These are phyloP conservation scores for Musca vetustissima DNA, from an alignment of 1,140 invertebrate genomes.

Conservation along the genomic window DNA sequence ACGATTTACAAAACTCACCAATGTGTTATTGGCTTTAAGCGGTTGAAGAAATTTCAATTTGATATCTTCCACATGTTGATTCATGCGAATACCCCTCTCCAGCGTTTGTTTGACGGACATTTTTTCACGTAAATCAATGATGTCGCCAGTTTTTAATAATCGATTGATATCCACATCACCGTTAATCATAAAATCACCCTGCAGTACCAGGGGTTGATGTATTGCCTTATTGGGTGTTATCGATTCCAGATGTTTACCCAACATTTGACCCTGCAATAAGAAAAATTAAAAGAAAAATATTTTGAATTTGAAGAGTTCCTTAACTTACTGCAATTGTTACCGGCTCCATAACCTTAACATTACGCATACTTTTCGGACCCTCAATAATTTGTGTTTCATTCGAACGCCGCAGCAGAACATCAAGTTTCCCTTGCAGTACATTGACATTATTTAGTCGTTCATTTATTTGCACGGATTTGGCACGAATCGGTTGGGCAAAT, in stretches of 20 bases:
- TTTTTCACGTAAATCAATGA: conserved; percentile 33
- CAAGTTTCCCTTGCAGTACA: conserved; percentile 51
- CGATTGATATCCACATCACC: conserved; percentile 52
- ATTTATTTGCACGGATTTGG: conserved; percentile 49
- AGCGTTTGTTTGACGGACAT: conserved; percentile 26
- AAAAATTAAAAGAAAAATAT: no score
- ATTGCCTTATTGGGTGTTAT: conserved; percentile 55
- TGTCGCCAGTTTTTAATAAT: conserved; percentile 42
- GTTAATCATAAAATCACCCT: conserved; percentile 53
- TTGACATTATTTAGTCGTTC: conserved; percentile 55
- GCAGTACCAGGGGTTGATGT: conserved; percentile 41
- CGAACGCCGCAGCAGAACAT: conserved; percentile 52
- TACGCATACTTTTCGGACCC: conserved; percentile 53
- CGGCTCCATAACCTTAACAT: conserved; percentile 51
- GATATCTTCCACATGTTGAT: conserved; percentile 39
- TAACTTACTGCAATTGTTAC: conserved; percentile 48
- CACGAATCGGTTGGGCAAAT: conserved; percentile 48
- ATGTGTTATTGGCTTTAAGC: conserved; percentile 42
- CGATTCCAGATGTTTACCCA: conserved; percentile 46
- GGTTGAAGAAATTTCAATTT: conserved; percentile 53
- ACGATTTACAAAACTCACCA: conserved; percentile 44
- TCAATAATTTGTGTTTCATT: conserved; percentile 52
- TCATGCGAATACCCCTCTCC: conserved; percentile 32
- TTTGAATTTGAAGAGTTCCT: no score
- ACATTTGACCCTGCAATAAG: conserved; percentile 40